A percentile compares a stretch with the other conserved stretches of the same genome.
phyloP scores from a whole-genome alignment of 2,888 invertebrate species.

The Melieria picta region DNA sequence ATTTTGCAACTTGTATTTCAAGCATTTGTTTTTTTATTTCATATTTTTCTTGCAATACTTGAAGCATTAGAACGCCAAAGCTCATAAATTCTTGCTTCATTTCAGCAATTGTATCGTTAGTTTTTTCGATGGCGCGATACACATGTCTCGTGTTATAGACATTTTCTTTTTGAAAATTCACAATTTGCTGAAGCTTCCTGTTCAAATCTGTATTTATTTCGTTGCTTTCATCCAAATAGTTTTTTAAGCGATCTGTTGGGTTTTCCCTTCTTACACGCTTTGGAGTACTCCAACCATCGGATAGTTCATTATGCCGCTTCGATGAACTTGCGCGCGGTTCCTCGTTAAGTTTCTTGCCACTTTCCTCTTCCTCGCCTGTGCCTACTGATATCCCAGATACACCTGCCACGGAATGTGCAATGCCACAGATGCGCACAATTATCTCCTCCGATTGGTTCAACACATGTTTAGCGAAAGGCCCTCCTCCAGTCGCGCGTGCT shows the following conservation, averaged over 20 bases:
- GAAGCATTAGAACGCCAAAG: no score
- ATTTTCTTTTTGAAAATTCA: not conserved
- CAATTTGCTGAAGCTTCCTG: not conserved
- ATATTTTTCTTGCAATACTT: not conserved
- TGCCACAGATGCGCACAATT: not conserved
- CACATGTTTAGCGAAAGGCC: not conserved
- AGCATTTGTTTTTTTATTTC: not conserved
- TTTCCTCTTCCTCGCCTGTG: no score
- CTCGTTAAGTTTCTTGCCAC: no score
- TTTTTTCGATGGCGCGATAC: no score
- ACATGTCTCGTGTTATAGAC: no score
- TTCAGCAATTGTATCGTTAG: no score
- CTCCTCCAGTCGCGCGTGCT: conserved; percentile 8
- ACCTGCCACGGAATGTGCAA: no score
- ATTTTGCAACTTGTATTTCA: not conserved
- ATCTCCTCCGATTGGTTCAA: not conserved
- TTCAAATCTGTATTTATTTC: not conserved
- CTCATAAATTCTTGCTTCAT: no score
- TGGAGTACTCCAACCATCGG: not conserved
- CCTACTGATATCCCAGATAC: no score
- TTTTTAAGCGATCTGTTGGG: conserved; percentile 12
- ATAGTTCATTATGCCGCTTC: no score
- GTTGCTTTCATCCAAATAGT: conserved; percentile 5
- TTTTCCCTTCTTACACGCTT: conserved; percentile 6
- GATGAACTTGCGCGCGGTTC: no score